phyloP scores from a whole-genome alignment of 1,140 invertebrate genomes.

The Drosophila obscura region DNA sequence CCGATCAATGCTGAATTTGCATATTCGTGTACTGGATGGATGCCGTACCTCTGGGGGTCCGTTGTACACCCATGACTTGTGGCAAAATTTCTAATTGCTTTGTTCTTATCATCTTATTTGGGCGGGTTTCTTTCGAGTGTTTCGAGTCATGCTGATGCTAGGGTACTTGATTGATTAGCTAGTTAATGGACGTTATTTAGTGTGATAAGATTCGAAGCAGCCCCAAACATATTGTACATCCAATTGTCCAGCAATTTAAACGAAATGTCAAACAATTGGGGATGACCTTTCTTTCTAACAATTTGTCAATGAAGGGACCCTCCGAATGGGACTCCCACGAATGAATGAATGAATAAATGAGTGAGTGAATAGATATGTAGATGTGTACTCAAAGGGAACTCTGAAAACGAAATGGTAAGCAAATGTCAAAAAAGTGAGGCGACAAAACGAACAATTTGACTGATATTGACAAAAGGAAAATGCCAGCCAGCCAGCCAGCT shows the following conservation, averaged over 20 bases:
- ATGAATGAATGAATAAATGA: conserved; percentile 41
- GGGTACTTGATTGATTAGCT: conserved; percentile 41
- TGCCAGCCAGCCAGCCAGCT: conserved; percentile 2
- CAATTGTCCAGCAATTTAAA: conserved; percentile 18
- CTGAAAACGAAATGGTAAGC: conserved; percentile 44
- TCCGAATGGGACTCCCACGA: conserved; percentile 35
- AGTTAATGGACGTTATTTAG: conserved; percentile 50
- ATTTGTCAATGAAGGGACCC: conserved; percentile 19
- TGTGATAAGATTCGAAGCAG: conserved; percentile 45
- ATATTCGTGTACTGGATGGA: background rate
- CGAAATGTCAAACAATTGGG: conserved; percentile 30
- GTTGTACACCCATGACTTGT: too few relatives aligned
- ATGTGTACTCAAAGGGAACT: conserved; percentile 22
- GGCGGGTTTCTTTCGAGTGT: conserved; percentile 8
- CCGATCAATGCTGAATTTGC: too few relatives aligned
- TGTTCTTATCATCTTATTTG: conserved; percentile 14
- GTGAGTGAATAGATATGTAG: conserved; percentile 15
- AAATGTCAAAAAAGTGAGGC: conserved; percentile 32
- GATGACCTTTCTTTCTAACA: conserved; percentile 11
- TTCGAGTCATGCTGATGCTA: conserved; percentile 39
- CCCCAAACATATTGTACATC: conserved; percentile 9
- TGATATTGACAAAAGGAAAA: conserved; percentile 58
- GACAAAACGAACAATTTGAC: conserved; percentile 35
- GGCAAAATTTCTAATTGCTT: conserved; percentile 13
- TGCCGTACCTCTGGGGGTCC: too few relatives aligned